Conservation (phyloP, 2,113 vertebrate species). For the Peromyscus leucopus region DNA sequence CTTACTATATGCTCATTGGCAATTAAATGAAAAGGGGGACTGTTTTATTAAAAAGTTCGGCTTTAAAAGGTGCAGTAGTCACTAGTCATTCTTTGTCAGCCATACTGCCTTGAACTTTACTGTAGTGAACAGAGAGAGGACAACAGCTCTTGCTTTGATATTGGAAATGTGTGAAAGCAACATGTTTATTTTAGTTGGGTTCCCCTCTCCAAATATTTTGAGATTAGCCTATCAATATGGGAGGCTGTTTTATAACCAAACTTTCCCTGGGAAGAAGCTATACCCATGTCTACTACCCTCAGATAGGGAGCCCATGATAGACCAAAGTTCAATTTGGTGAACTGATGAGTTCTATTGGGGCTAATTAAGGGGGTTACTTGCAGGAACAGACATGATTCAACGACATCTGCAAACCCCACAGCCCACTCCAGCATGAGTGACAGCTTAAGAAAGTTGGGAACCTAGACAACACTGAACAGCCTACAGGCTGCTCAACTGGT, state of each 20-base stretch:
- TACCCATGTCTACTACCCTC: background rate
- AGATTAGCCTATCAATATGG: background rate
- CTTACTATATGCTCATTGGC: background rate
- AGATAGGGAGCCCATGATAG: background rate
- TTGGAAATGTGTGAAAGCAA: background rate
- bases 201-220: slow-evolving; percentile 3
- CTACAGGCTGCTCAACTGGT: background rate
- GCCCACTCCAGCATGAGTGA: background rate
- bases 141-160: background rate
- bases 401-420: background rate
- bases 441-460: background rate
- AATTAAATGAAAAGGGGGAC: slow-evolving; percentile 1
- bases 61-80: background rate
- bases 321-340: background rate
- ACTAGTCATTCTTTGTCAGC: slow-evolving; percentile 33
- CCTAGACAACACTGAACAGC: background rate
- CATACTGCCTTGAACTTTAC: background rate
- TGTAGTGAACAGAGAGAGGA: slow-evolving; percentile 5
- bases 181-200: slow-evolving; percentile 11
- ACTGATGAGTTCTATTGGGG: background rate
- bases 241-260: background rate
- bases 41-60: background rate
- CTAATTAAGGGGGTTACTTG: background rate
- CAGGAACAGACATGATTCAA: background rate
- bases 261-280: background rate